Evolutionary conservation across 2,888 invertebrate species (phyloP), one percentile per base, ranked within the genome.

Genomic region (Himalopsyche tibetana): DNA sequence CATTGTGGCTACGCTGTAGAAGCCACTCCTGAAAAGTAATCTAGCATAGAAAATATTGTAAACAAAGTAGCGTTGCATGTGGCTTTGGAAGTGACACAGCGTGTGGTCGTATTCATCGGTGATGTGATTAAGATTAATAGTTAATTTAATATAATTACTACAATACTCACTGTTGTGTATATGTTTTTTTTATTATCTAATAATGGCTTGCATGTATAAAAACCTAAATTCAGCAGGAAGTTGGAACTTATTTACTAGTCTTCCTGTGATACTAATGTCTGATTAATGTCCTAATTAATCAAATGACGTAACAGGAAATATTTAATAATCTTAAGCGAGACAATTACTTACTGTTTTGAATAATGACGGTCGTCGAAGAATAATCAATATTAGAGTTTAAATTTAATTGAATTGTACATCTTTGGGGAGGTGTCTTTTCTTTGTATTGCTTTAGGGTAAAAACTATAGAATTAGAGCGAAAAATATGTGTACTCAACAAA

Each of bases 1-100:
- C 74, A 74, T 74, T 74, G 36, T 74, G 74, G 28, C 28, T 38
- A 38, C 38, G 74, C 74, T 36, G 12, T 36, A 74, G 19, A 74
- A 74, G 74, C 74, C 74, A 74, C 74, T 74, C 74, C 74, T 74
- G 74, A 74, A 74, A 74, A 74, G 74, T 74, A 74, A 74, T 74
- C 74, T 74, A 74, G 74, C 36, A 74, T 74, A 74, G 74, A 36
- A 74, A 74, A 74, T 74, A 74, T 74, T 74, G 74, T 74, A 74
- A 74, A 74, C 36, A 74, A 38, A 74, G 74, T 74, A 74, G 74
- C 74, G 36, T 74, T 74, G 74, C 74, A 74, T 74, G 74, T 74
- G 74, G 38, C 74, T 74, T 74, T 74, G 28, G 74, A 74, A 74
- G 74, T 74, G 74, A 74, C 74, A 36, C 74, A 74, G 74, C 74